Conservation (phyloP, 1,140 invertebrate species). For the Heliconius nattereri region DNA sequence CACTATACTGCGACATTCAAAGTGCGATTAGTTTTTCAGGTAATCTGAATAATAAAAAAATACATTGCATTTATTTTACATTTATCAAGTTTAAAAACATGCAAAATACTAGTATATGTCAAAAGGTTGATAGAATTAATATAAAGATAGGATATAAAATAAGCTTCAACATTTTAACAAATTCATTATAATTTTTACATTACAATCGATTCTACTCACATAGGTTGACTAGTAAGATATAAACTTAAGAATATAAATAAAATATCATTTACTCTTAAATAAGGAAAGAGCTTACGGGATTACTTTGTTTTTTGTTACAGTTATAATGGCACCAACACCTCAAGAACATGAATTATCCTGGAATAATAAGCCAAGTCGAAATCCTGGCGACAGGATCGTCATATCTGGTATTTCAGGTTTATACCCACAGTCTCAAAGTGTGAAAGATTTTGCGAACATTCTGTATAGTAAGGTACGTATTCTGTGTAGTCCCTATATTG, state of each 20-base stretch:
- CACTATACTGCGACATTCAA: too few species aligned
- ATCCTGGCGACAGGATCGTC: constrained; percentile 43
- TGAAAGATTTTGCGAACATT: constrained; percentile 48
- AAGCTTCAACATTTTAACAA: not conserved
- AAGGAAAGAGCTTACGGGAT: too few species aligned
- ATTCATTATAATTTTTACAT: not conserved
- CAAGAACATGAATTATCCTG: not conserved
- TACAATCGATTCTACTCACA: not conserved
- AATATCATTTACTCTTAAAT: too few species aligned
- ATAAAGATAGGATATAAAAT: not conserved
- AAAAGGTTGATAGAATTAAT: not conserved
- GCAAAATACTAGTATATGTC: not conserved
- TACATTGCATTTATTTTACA: not conserved
- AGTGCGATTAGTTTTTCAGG: too few species aligned
- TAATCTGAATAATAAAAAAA: not conserved
- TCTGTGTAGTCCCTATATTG: not conserved
- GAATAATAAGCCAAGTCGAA: not conserved
- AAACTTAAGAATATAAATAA: too few species aligned
- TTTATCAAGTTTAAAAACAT: not conserved
- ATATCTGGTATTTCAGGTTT: constrained; percentile 58
- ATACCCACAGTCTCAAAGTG: constrained; percentile 46
- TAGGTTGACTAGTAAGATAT: not conserved
- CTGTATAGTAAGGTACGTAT: constrained; percentile 51
- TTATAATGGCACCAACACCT: constrained; percentile 9
- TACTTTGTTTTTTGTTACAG: not conserved